A percentile compares a stretch with the other conserved stretches of the same genome.
Conservation (phyloP, 2,888 invertebrate species). For the Syritta pipiens region DNA sequence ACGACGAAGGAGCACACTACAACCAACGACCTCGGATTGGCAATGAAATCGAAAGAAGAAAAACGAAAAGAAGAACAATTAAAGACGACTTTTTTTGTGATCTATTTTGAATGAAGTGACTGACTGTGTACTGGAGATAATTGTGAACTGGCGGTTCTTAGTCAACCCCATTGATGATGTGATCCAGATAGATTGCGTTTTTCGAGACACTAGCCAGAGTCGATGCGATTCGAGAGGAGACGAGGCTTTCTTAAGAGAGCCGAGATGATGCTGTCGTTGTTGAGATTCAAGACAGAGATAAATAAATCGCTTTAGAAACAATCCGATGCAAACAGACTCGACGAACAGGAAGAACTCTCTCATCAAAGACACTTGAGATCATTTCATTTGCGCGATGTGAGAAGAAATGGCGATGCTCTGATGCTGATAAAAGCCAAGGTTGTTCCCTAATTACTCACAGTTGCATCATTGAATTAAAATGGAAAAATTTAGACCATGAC, state of each 20-base stretch:
- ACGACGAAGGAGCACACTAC: too few species aligned
- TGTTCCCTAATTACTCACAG: conserved; percentile 28
- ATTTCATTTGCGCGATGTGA: conserved; percentile 9
- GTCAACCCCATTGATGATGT: conserved; percentile 12
- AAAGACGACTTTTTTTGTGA: conserved; percentile 7
- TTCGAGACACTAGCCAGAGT: background rate
- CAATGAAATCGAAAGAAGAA: conserved; percentile 23
- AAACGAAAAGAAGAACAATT: conserved; percentile 26
- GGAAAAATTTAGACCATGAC: conserved; percentile 15
- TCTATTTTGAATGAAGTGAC: conserved; percentile 24
- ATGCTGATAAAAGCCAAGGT: conserved; percentile 31
- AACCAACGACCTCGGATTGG: conserved; percentile 28
- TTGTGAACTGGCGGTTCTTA: conserved; percentile 25
- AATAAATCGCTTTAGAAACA: too few species aligned
- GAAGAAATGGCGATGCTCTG: too few species aligned
- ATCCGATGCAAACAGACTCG: too few species aligned
- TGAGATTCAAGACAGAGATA: too few species aligned
- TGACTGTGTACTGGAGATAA: conserved; percentile 17
- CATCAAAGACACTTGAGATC: background rate
- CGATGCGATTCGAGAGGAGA: background rate
- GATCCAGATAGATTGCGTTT: background rate
- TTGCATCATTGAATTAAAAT: conserved; percentile 19
- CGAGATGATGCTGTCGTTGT: background rate
- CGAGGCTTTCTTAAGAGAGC: too few species aligned
- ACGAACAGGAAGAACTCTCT: conserved; percentile 6